Conservation (phyloP, 2,888 invertebrate species). For the Pasiphila rectangulata region DNA sequence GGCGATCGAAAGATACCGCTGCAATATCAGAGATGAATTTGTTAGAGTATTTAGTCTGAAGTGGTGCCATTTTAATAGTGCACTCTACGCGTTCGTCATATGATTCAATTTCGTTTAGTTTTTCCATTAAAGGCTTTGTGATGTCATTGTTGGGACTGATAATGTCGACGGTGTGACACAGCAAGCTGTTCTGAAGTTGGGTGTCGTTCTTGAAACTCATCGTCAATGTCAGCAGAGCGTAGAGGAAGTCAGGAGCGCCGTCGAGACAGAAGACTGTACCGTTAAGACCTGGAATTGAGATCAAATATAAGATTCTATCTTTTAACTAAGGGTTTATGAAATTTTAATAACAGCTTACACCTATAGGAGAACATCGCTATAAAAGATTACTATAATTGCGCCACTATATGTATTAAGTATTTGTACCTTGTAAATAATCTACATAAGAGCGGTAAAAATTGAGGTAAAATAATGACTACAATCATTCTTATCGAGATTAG, state of each 20-base stretch:
- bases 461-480: no score
- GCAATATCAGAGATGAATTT: conserved; percentile 53
- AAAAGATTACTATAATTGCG: no score
- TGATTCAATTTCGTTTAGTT: conserved; percentile 74
- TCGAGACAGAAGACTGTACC: conserved; percentile 89
- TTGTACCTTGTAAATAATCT: no score
- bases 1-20: conserved; percentile 66
- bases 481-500: no score
- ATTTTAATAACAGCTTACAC: no score
- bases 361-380: no score
- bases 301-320: no score
- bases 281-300: conserved; percentile 54
- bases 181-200: conserved; percentile 79
- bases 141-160: conserved; percentile 64
- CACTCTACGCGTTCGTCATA: conserved; percentile 80
- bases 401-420: no score
- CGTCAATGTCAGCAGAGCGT: conserved; percentile 75
- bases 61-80: conserved; percentile 59
- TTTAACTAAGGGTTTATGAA: no score
- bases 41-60: conserved; percentile 61
- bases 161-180: conserved; percentile 79
- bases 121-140: conserved; percentile 55
- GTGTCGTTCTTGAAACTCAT: conserved; percentile 64
- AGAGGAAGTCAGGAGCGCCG: conserved; percentile 87
- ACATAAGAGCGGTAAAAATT: no score